These are phyloP conservation scores for Dilophus febrilis DNA, from an alignment of 2,888 invertebrate genomes.

Conservation along the genomic window DNA sequence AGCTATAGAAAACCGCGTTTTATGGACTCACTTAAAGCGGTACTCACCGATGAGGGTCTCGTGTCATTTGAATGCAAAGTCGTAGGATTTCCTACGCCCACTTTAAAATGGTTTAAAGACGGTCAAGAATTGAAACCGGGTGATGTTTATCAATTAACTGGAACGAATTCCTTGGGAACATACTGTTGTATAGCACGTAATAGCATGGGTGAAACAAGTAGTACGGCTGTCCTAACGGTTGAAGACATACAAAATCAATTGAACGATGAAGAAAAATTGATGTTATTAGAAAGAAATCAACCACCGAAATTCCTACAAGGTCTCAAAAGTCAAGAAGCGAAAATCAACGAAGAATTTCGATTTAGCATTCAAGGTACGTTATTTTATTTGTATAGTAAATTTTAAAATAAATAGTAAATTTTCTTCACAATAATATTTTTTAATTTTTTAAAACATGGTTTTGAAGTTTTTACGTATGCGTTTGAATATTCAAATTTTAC, in stretches of 20 bases:
- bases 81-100: slow-evolving; percentile 77
- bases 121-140: slow-evolving; percentile 82
- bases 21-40: slow-evolving; percentile 76
- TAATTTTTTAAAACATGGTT: slow-evolving; percentile 1
- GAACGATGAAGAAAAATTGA: slow-evolving; percentile 65
- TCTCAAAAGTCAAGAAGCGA: slow-evolving; percentile 64
- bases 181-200: slow-evolving; percentile 80
- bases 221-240: slow-evolving; percentile 71
- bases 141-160: slow-evolving; percentile 80
- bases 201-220: slow-evolving; percentile 80
- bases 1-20: slow-evolving; percentile 79
- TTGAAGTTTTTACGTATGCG: neutral
- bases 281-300: slow-evolving; percentile 42
- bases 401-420: neutral
- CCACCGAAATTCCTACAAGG: slow-evolving; percentile 72
- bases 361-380: slow-evolving; percentile 70
- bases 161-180: slow-evolving; percentile 74
- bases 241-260: slow-evolving; percentile 82
- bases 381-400: too few species aligned
- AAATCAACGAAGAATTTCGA: slow-evolving; percentile 64
- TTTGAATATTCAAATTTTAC: neutral
- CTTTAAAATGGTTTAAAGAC: slow-evolving; percentile 81
- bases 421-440: neutral
- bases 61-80: slow-evolving; percentile 90
- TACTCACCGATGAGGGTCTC: slow-evolving; percentile 77